A percentile compares a stretch with the other conserved stretches of the same genome.
These are phyloP conservation scores for Australoheros scitulus DNA, from an alignment of 2,113 vertebrate genomes.

Conservation along the genomic window DNA sequence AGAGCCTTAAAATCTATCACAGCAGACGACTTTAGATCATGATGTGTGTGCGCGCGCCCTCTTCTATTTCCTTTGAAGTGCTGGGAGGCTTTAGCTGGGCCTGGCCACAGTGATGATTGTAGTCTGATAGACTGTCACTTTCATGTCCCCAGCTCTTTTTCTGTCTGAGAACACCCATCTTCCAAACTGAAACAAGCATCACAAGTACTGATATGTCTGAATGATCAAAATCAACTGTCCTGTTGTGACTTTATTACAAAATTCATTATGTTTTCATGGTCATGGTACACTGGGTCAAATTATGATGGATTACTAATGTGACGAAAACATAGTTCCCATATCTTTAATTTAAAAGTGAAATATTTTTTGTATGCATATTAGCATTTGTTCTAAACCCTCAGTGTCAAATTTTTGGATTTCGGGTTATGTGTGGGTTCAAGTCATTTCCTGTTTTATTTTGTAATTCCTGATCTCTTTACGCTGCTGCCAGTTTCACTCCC, in stretches of 20 bases:
- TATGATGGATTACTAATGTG: neutral
- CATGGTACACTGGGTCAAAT: neutral
- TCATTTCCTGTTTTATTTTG: neutral
- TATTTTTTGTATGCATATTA: neutral
- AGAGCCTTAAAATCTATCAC: conserved; percentile 67
- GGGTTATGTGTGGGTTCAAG: neutral
- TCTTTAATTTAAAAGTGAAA: neutral
- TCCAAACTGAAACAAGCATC: neutral
- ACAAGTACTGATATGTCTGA: conserved; percentile 59
- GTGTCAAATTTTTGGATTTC: neutral
- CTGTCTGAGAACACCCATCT: conserved; percentile 26
- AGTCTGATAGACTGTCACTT: conserved; percentile 57
- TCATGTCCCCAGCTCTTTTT: conserved; percentile 64
- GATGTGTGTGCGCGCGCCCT: conserved; percentile 51
- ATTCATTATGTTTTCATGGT: neutral
- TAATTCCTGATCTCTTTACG: neutral
- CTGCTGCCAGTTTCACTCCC: neutral
- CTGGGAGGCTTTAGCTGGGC: conserved; percentile 50
- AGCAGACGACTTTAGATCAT: conserved; percentile 42
- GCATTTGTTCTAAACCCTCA: neutral
- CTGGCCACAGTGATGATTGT: conserved; percentile 72
- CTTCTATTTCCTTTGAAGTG: conserved; percentile 76
- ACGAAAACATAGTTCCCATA: neutral
- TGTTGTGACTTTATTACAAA: conserved; percentile 20
- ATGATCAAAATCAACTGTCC: neutral